Base-by-base conservation (phyloP, 64 coral and sea anemone genomes). In the Hydrozoanthus tunicans region DNA sequence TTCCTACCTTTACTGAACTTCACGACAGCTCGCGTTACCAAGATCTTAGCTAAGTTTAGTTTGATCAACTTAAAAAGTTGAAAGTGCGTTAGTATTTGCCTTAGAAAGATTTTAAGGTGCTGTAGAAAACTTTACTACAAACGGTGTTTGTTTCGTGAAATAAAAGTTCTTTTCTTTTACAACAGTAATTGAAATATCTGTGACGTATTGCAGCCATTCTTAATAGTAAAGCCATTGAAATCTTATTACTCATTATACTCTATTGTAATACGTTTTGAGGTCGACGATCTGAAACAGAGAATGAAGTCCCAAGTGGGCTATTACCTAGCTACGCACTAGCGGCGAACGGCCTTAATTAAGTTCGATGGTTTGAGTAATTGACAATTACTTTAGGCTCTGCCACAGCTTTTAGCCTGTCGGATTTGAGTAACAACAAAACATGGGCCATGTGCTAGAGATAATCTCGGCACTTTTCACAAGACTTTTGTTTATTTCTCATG, bases 381-480 rank as follows among this genome's bases (percentile, higher is more conserved):
- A 14, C 56, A 88, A 88, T 75, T 74, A 73, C n/a, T 88, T 86
- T 13, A 71, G 58, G 63, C 20, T 64, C 17, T 59, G 9, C 53
- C 17, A 11, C 13, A 26, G 43, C 6, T 71, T 8, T 59, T 73
- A 60, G 69, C 24, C 8, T 5, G 59, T n/a, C 13, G 64, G 56
- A 73, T 74, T 20, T n/a, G 9, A 25, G 43, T 55, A 51, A 15
- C 5, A 54, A 7, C 9, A 5, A 23, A 26, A 25, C 56, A 88
- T 88, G 84, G 24, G 84, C 25, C 13, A 14, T 12, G 68, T 25
- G 3, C 56, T 88, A 11, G 52, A 74, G 5, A 74, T 88, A 73
- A 88, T 88, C 53, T 61, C 84, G 0, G 84, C 84, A 0, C 69
- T 88, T 74, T 88, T 88, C n/a, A 88, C 84, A 32, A 67, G 84